phyloP scores from a whole-genome alignment of 2,888 invertebrate genomes.

The Agonopterix alstromeriana region DNA sequence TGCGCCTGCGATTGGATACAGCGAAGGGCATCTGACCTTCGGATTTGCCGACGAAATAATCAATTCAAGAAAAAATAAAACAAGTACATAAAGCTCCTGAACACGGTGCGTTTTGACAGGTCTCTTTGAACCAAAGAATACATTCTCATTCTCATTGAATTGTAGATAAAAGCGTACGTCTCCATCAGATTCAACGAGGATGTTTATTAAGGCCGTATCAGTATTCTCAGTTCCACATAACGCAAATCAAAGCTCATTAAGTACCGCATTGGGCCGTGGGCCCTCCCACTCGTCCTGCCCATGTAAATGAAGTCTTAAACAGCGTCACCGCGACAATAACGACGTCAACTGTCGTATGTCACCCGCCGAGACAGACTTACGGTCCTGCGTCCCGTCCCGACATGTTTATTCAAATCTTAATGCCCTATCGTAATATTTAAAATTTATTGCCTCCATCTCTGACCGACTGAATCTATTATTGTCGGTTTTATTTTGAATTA shows the following conservation, averaged over 20 bases:
- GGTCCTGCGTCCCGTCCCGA: constrained; percentile 21
- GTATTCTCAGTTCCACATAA: background rate
- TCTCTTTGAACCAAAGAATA: too few relatives aligned
- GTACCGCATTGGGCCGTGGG: constrained; percentile 3
- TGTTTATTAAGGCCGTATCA: background rate
- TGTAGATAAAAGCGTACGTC: background rate
- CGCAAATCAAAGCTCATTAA: constrained; percentile 15
- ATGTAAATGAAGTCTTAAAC: constrained; percentile 43
- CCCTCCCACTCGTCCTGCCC: constrained; percentile 11
- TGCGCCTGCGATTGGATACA: constrained; percentile 11
- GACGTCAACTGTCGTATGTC: constrained; percentile 38
- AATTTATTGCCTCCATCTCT: constrained; percentile 44
- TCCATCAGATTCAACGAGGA: background rate
- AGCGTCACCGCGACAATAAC: constrained; percentile 28
- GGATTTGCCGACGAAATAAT: background rate
- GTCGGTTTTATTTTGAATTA: constrained; percentile 26
- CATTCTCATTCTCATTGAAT: too few relatives aligned
- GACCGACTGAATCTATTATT: constrained; percentile 21
- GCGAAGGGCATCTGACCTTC: constrained; percentile 12
- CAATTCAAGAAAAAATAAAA: too few relatives aligned
- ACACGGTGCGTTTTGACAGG: too few relatives aligned
- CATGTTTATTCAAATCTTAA: constrained; percentile 70
- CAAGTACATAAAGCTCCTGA: too few relatives aligned
- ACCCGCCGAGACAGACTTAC: constrained; percentile 33
- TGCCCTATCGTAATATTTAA: constrained; percentile 56